Percentiles rank a stretch among this genome's conserved stretches.
Conservation (phyloP, 1,140 invertebrate genomes). For the Lasioglossum baleicum region DNA sequence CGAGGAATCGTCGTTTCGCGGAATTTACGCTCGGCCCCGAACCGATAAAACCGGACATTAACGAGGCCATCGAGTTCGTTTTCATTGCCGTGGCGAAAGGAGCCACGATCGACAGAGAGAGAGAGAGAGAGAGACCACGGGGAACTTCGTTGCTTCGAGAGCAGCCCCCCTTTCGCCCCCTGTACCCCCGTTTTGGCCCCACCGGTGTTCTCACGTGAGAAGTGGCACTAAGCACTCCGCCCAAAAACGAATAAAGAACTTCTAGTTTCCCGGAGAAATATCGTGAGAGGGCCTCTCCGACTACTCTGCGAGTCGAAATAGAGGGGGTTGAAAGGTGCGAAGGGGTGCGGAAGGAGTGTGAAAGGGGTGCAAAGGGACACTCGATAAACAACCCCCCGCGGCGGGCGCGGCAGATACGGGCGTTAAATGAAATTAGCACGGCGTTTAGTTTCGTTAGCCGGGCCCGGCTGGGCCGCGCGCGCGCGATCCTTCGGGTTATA, state of each 20-base stretch:
- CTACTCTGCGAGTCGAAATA: background rate
- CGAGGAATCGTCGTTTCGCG: slow-evolving; percentile 22
- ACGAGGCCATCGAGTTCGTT: slow-evolving; percentile 74
- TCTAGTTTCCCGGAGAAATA: slow-evolving; percentile 8
- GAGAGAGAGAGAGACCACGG: no score
- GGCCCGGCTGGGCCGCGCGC: slow-evolving; percentile 64
- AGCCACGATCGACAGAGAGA: slow-evolving; percentile 35
- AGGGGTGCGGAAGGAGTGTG: background rate
- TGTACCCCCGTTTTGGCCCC: background rate
- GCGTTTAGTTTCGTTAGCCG: slow-evolving; percentile 74
- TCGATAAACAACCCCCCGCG: slow-evolving; percentile 67
- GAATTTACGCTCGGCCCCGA: slow-evolving; percentile 63
- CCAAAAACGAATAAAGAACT: slow-evolving; percentile 56
- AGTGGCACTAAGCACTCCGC: slow-evolving; percentile 42
- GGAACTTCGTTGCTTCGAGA: no score
- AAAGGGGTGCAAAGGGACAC: slow-evolving; percentile 20
- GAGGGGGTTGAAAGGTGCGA: background rate
- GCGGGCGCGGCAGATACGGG: slow-evolving; percentile 61
- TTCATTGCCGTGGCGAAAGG: slow-evolving; percentile 69
- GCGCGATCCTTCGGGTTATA: slow-evolving; percentile 74
- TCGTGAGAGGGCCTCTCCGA: background rate
- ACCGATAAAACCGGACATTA: slow-evolving; percentile 76
- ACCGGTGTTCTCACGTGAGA: slow-evolving; percentile 24
- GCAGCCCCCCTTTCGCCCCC: background rate
- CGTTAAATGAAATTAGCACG: slow-evolving; percentile 78